Evolutionary conservation across 2,888 invertebrate species (phyloP).

Genomic region (Colostygia pectinataria): DNA sequence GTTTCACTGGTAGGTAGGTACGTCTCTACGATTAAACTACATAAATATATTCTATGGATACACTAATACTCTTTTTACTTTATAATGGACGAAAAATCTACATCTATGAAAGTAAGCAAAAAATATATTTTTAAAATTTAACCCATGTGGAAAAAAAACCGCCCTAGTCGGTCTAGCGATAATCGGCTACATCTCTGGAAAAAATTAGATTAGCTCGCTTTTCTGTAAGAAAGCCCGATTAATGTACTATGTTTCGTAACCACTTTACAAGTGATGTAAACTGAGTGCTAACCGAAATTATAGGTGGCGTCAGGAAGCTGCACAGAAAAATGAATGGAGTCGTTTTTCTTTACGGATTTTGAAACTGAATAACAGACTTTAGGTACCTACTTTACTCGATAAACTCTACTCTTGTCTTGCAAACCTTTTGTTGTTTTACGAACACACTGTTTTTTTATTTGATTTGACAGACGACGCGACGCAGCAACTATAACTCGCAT

Average conservation of each 20-base stretch:
- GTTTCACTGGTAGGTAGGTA: constrained; percentile 47
- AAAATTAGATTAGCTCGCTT: constrained; percentile 48
- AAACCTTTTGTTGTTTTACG: too few species aligned
- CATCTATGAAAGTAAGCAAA: constrained; percentile 42
- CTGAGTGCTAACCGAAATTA: constrained; percentile 73
- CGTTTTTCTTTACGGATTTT: constrained; percentile 23
- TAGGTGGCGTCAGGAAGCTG: constrained; percentile 58
- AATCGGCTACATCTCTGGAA: constrained; percentile 77
- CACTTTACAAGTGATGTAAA: constrained; percentile 67
- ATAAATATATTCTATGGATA: constrained; percentile 30
- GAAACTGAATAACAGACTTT: too few species aligned
- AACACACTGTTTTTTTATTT: too few species aligned
- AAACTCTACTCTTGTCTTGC: too few species aligned
- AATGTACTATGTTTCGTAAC: constrained; percentile 67
- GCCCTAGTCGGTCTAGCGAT: constrained; percentile 68
- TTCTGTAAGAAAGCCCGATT: constrained; percentile 53
- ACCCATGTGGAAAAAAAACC: constrained; percentile 53
- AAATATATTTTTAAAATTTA: constrained; percentile 29
- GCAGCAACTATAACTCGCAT: too few species aligned
- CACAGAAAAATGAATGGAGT: constrained; percentile 54
- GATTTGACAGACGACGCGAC: too few species aligned
- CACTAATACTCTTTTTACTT: constrained; percentile 24
- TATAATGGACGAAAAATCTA: constrained; percentile 32
- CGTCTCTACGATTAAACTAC: constrained; percentile 43
- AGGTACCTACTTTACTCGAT: too few species aligned